Evolutionary conservation across 2,113 vertebrate genomes (phyloP).

Genomic region (Oryzias woworae): DNA sequence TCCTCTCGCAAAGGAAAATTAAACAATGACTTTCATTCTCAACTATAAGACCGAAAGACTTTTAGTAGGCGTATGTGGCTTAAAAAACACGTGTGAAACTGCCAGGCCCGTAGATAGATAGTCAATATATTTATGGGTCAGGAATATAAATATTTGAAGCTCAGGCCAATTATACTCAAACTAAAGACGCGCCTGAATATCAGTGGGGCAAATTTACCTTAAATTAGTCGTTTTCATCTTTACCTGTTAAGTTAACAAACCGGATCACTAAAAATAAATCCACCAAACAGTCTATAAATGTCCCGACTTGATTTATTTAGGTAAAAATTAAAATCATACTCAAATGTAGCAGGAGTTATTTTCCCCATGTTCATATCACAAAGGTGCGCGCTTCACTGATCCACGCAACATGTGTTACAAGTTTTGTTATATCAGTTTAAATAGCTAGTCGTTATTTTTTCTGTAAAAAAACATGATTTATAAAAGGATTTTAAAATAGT

Average conservation of each 20-base stretch:
- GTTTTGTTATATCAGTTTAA: slow-evolving; percentile 8
- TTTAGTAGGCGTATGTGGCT: slow-evolving; percentile 54
- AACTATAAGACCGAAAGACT: slow-evolving; percentile 43
- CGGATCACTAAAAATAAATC: background rate
- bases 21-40: slow-evolving; percentile 63
- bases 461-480: background rate
- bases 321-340: no score
- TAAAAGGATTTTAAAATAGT: slow-evolving; percentile 17
- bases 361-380: background rate
- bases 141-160: slow-evolving; percentile 15
- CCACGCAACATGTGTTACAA: slow-evolving; percentile 3
- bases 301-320: no score
- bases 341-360: no score
- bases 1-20: slow-evolving; percentile 29
- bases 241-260: slow-evolving; percentile 42
- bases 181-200: slow-evolving; percentile 7
- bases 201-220: slow-evolving; percentile 30
- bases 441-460: background rate
- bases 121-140: slow-evolving; percentile 39
- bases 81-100: slow-evolving; percentile 26
- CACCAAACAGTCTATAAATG: no score
- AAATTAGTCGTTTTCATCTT: slow-evolving; percentile 35
- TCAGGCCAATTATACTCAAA: slow-evolving; percentile 10
- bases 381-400: slow-evolving; percentile 18
- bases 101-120: slow-evolving; percentile 35